Percentiles rank a stretch among this genome's conserved stretches.
Evolutionary conservation across 2,888 invertebrate species (phyloP).

Genomic region (Mamestra brassicae): DNA sequence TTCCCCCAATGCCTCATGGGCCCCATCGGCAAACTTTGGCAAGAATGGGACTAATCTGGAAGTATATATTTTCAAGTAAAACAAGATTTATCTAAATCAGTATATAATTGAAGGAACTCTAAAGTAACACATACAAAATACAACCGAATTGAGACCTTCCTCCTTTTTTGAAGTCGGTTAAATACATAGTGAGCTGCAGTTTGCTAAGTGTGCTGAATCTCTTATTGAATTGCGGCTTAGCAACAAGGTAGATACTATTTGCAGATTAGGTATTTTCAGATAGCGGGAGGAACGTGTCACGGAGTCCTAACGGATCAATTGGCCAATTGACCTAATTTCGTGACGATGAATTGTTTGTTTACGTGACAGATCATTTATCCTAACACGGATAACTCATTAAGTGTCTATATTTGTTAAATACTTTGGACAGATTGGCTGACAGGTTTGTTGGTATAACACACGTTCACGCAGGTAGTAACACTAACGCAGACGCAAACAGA

Average conservation of each 20-base stretch:
- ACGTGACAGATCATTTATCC: not conserved
- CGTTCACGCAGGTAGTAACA: not conserved
- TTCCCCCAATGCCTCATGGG: too few relatives aligned
- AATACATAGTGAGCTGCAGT: not conserved
- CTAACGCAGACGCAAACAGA: too few relatives aligned
- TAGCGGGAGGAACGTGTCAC: not conserved
- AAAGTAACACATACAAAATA: too few relatives aligned
- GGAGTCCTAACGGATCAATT: slow-evolving; percentile 6
- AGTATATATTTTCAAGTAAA: too few relatives aligned
- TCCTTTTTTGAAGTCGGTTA: too few relatives aligned
- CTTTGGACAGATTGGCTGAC: not conserved
- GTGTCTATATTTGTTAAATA: not conserved
- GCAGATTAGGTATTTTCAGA: not conserved
- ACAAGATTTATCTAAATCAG: too few relatives aligned
- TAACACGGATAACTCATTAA: not conserved
- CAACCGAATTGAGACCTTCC: too few relatives aligned
- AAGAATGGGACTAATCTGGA: too few relatives aligned
- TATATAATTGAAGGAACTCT: too few relatives aligned
- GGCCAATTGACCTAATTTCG: slow-evolving; percentile 28
- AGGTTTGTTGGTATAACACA: not conserved
- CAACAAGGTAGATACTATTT: not conserved
- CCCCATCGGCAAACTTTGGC: too few relatives aligned
- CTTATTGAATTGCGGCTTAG: not conserved
- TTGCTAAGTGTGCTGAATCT: not conserved
- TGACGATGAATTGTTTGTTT: slow-evolving; percentile 23